Conservation (phyloP, 2,797 vertebrate species). For the Vipera ursinii region DNA sequence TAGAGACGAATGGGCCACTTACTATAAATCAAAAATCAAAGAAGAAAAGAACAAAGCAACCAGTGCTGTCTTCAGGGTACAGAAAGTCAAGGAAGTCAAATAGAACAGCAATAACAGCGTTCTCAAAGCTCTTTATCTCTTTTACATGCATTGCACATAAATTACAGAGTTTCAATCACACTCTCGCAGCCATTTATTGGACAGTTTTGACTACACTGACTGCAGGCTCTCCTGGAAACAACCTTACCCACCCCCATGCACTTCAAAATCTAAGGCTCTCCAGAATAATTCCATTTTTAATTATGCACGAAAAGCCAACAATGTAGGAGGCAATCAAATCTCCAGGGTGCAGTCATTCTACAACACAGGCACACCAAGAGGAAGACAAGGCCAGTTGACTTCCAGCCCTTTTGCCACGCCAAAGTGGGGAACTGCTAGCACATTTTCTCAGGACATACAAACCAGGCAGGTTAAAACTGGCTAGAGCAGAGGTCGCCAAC, state of each 20-base stretch:
- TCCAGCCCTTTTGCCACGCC: background rate
- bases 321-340: background rate
- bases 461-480: background rate
- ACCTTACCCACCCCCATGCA: background rate
- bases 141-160: background rate
- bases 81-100: background rate
- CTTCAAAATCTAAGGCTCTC: background rate
- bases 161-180: background rate
- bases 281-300: background rate
- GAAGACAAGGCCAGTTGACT: background rate
- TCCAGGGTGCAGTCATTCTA: background rate
- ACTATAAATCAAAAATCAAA: background rate
- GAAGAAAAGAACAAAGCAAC: background rate
- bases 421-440: background rate
- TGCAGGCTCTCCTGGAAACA: background rate
- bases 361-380: background rate
- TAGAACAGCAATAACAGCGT: background rate
- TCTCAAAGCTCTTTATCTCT: background rate
- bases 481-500: background rate
- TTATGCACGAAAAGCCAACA: background rate
- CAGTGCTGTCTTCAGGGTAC: background rate
- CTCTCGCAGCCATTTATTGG: background rate
- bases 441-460: background rate
- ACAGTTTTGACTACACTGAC: background rate
- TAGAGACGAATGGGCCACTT: background rate